phyloP scores from a whole-genome alignment of 2,888 invertebrate species.

The Thera obeliscata region DNA sequence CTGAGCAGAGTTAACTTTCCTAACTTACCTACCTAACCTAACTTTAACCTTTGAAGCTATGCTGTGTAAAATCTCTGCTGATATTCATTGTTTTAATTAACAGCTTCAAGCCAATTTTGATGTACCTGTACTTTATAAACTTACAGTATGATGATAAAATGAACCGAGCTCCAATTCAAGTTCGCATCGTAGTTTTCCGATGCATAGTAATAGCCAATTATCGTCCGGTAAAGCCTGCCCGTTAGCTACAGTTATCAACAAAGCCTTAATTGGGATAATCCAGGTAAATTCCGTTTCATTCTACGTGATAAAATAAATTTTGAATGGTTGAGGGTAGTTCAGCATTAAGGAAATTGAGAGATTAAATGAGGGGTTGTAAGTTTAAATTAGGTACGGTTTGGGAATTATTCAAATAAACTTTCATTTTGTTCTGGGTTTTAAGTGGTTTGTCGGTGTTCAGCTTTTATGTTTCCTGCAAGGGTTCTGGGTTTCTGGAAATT shows the following conservation, averaged over 20 bases:
- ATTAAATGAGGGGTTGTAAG: constrained; percentile 31
- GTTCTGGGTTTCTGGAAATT: not conserved
- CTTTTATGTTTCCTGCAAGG: constrained; percentile 27
- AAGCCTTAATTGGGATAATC: constrained; percentile 43
- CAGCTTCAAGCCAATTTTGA: too few species aligned
- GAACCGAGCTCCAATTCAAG: not conserved
- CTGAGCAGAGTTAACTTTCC: too few species aligned
- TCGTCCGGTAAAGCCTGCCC: constrained; percentile 24
- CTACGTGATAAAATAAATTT: constrained; percentile 39
- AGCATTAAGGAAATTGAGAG: constrained; percentile 35
- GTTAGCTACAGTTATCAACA: constrained; percentile 42
- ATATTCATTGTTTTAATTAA: too few species aligned
- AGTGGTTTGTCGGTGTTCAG: constrained; percentile 24
- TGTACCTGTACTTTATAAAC: too few species aligned
- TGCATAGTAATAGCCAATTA: constrained; percentile 46
- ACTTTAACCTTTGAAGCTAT: too few species aligned
- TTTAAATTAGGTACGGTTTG: constrained; percentile 33
- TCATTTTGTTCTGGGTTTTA: constrained; percentile 30
- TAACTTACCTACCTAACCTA: too few species aligned
- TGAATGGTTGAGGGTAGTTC: constrained; percentile 32
- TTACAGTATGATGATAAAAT: not conserved
- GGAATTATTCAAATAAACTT: constrained; percentile 34
- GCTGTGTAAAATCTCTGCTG: too few species aligned
- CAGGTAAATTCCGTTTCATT: constrained; percentile 42
- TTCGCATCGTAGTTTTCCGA: constrained; percentile 9